These are phyloP conservation scores for Tenthredo amoena DNA, from an alignment of 2,888 invertebrate species.

Conservation along the genomic window DNA sequence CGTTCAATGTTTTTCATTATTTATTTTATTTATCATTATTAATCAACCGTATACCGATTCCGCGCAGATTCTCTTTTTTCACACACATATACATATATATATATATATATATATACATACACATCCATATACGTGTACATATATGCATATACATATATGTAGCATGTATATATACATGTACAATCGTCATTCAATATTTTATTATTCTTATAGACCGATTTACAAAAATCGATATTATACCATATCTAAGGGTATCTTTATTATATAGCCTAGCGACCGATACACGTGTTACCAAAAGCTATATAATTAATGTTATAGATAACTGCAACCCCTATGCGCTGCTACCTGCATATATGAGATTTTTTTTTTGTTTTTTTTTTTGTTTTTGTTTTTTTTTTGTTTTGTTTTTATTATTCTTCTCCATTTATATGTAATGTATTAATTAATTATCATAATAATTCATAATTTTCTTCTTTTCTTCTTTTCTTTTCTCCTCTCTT, in stretches of 20 bases:
- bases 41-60: neutral
- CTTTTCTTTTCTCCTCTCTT: conserved; percentile 58
- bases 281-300: conserved; percentile 74
- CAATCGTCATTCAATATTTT: neutral
- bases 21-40: neutral
- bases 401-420: neutral
- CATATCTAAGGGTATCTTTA: neutral
- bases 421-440: neutral
- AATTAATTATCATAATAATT: conserved; percentile 9
- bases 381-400: neutral
- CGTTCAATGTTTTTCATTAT: neutral
- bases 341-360: conserved; percentile 4
- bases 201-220: conserved; percentile 1
- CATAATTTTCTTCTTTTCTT: conserved; percentile 63
- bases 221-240: neutral
- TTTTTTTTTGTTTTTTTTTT: neutral
- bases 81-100: too few relatives aligned
- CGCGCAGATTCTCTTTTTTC: neutral
- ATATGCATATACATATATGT: too few relatives aligned
- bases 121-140: neutral
- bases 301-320: conserved; percentile 61
- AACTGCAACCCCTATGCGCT: conserved; percentile 19
- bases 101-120: too few relatives aligned
- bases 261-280: conserved; percentile 66
- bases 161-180: neutral